These are phyloP conservation scores for Delphinus delphis DNA, from an alignment of 2,113 vertebrate genomes.

Conservation along the genomic window DNA sequence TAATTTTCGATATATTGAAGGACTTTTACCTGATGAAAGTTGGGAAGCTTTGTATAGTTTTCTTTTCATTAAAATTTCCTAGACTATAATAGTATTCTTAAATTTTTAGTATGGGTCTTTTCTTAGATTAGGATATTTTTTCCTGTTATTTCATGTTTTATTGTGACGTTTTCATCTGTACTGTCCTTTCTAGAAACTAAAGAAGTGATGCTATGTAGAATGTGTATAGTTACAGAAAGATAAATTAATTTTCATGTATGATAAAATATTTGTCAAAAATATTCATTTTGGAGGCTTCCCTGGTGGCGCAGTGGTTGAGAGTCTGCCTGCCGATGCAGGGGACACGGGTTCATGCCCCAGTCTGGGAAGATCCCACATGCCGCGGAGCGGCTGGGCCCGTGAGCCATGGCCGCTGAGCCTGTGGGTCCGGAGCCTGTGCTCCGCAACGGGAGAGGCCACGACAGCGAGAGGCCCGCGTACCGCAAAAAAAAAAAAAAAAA, in stretches of 20 bases:
- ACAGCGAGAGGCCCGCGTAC: too few relatives aligned
- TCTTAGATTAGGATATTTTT: neutral
- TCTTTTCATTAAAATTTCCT: constrained; percentile 5
- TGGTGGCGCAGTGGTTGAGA: too few relatives aligned
- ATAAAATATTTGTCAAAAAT: neutral
- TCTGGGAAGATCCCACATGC: too few relatives aligned
- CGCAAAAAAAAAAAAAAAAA: too few relatives aligned
- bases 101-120: neutral
- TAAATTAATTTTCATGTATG: neutral
- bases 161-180: neutral
- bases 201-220: neutral
- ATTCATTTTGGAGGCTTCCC: neutral
- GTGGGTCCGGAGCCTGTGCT: too few relatives aligned
- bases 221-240: neutral
- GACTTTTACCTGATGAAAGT: constrained; percentile 8
- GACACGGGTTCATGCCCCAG: too few relatives aligned
- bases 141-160: neutral
- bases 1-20: neutral
- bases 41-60: neutral
- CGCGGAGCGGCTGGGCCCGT: too few relatives aligned
- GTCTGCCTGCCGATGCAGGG: too few relatives aligned
- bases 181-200: neutral
- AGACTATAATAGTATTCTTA: neutral
- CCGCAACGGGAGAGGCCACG: fast-evolving
- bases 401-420: too few relatives aligned